Evolutionary conservation across 2,888 invertebrate species (phyloP).

Genomic region (Megaustenia siamemsis): DNA sequence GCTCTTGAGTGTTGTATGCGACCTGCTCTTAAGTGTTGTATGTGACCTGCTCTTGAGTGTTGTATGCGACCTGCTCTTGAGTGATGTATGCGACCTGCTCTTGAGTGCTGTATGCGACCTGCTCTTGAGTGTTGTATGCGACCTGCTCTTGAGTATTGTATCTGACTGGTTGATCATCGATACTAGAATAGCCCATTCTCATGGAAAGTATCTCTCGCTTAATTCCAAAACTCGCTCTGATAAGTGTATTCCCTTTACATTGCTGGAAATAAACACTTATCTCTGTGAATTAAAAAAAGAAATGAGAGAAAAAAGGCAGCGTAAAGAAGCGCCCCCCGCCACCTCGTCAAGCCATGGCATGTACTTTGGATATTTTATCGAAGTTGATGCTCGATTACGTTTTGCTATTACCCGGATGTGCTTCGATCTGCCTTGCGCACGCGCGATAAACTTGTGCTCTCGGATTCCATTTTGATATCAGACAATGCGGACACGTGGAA

Average conservation of each 20-base stretch:
- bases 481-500: conserved; percentile 30
- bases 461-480: conserved; percentile 38
- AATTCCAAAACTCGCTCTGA: background rate
- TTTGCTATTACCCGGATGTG: conserved; percentile 47
- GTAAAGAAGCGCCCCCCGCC: background rate
- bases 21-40: too few species aligned
- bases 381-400: conserved; percentile 45
- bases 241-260: background rate
- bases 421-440: conserved; percentile 32
- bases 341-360: conserved; percentile 23
- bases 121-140: too few species aligned
- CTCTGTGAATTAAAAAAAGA: conserved; percentile 1
- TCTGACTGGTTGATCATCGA: too few species aligned
- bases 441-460: conserved; percentile 47
- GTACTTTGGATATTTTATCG: conserved; percentile 39
- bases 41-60: too few species aligned
- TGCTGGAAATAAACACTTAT: conserved; percentile 25
- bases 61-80: too few species aligned
- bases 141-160: too few species aligned
- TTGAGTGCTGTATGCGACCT: too few species aligned
- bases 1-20: too few species aligned
- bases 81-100: too few species aligned
- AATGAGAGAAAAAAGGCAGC: too few species aligned
- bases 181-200: too few species aligned
- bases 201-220: too few species aligned